These are phyloP conservation scores for Helicoverpa armigera DNA, from an alignment of 1,140 invertebrate species.

Conservation along the genomic window DNA sequence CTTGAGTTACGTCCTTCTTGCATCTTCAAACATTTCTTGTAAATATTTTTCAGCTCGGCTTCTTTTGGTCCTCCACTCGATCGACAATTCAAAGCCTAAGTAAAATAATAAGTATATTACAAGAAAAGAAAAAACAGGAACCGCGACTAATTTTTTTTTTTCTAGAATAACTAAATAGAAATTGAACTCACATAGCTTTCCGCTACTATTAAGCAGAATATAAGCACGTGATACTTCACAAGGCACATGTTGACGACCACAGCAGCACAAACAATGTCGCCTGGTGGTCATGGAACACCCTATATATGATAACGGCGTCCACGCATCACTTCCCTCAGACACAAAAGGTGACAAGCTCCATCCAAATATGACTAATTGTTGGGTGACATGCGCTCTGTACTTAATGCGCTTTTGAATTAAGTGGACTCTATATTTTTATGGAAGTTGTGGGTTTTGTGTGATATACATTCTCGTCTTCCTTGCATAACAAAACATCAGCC, in stretches of 20 bases:
- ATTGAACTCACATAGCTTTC: slow-evolving; percentile 62
- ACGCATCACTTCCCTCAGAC: slow-evolving; percentile 59
- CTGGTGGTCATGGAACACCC: slow-evolving; percentile 15
- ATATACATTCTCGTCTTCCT: neutral
- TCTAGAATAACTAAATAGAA: neutral
- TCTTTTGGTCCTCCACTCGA: slow-evolving; percentile 83
- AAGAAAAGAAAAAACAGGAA: no score
- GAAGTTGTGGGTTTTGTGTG: no score
- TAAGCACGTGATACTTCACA: slow-evolving; percentile 47
- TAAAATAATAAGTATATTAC: slow-evolving; percentile 33
- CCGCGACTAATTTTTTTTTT: no score
- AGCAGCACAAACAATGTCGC: slow-evolving; percentile 37
- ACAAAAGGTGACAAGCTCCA: slow-evolving; percentile 50
- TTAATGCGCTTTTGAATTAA: slow-evolving; percentile 22
- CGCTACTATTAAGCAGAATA: slow-evolving; percentile 57
- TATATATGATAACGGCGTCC: slow-evolving; percentile 57
- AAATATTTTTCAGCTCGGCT: slow-evolving; percentile 77
- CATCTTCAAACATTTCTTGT: slow-evolving; percentile 71
- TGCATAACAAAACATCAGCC: no score
- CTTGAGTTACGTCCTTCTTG: slow-evolving; percentile 64
- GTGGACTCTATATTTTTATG: neutral
- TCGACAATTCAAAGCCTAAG: slow-evolving; percentile 81
- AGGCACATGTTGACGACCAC: slow-evolving; percentile 60
- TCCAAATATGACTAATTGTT: slow-evolving; percentile 45
- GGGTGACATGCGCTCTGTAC: slow-evolving; percentile 5